Base-by-base conservation (phyloP, 2,888 invertebrate genomes). In the Aquatica leii region DNA sequence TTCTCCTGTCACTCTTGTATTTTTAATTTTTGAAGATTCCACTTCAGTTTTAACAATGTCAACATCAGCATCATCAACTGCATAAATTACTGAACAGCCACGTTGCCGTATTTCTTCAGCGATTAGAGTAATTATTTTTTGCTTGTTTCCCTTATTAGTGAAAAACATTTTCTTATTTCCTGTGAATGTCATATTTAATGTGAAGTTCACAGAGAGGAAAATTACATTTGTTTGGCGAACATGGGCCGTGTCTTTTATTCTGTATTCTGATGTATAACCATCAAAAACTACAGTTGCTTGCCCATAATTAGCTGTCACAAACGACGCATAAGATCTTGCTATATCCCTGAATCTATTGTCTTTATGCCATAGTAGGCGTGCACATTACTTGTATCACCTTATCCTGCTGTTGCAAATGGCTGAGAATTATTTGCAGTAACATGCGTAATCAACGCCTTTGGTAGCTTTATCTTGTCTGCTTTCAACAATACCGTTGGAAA, bases 1-100 rank as follows among this genome's bases (percentile, higher is more conserved):
- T n/a, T n/a, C n/a, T n/a, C n/a, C n/a, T n/a, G n/a, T n/a, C n/a
- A n/a, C n/a, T n/a, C n/a, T n/a, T n/a, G n/a, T n/a, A n/a, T n/a
- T n/a, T n/a, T n/a, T n/a, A n/a, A n/a, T n/a, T n/a, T n/a, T n/a
- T n/a, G n/a, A n/a, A n/a, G n/a, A 18, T 49, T 53, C 40, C 11
- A 53, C 8, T 18, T 11, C 48, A 48, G 48, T 48, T n/a, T 48
- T 48, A 48, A 48, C 8, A 48, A 48, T 18, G 24, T 24, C 24
- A 50, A 50, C 24, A 24, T 50, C 50, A 50, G 24, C 50, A 50
- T 50, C 50, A n/a, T n/a, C n/a, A 50, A 50, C 50, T 18, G 50
- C 50, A 50, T 50, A 24, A 17, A 49, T 49, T 6, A 49, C 49
- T 49, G 49, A 24, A 24, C 50, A 50, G 4, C 24, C 21, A 50